These are phyloP conservation scores for Potorous gilbertii DNA, from an alignment of 2,797 vertebrate species.

Conservation along the genomic window DNA sequence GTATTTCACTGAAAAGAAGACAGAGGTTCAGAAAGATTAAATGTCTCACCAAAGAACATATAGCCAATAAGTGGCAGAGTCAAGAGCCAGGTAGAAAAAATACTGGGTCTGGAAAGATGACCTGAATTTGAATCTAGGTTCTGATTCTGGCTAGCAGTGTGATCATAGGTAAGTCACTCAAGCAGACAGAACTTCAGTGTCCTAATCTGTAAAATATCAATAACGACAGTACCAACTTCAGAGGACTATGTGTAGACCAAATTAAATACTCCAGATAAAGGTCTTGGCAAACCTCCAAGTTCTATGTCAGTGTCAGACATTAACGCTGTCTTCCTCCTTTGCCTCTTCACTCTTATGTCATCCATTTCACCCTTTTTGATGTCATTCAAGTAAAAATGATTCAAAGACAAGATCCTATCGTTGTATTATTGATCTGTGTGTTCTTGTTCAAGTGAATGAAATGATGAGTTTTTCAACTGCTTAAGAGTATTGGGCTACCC, in stretches of 20 bases:
- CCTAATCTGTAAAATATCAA: not conserved
- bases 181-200: not conserved
- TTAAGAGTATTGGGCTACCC: not conserved
- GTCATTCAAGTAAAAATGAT: not conserved
- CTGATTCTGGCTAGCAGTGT: not conserved
- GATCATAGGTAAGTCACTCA: not conserved
- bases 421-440: not conserved
- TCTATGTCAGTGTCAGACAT: not conserved
- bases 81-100: not conserved
- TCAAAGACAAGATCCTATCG: not conserved
- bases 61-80: not conserved
- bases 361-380: not conserved
- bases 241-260: not conserved
- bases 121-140: not conserved
- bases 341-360: not conserved
- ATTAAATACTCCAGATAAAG: not conserved
- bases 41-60: not conserved
- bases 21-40: not conserved
- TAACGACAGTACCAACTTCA: not conserved
- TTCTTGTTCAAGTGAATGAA: not conserved
- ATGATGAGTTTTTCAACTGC: not conserved
- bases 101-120: not conserved
- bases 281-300: not conserved
- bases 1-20: not conserved
- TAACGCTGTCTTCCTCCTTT: not conserved